Conservation (phyloP, 2,888 invertebrate genomes). For the Ommatoiulus sabulosus region DNA sequence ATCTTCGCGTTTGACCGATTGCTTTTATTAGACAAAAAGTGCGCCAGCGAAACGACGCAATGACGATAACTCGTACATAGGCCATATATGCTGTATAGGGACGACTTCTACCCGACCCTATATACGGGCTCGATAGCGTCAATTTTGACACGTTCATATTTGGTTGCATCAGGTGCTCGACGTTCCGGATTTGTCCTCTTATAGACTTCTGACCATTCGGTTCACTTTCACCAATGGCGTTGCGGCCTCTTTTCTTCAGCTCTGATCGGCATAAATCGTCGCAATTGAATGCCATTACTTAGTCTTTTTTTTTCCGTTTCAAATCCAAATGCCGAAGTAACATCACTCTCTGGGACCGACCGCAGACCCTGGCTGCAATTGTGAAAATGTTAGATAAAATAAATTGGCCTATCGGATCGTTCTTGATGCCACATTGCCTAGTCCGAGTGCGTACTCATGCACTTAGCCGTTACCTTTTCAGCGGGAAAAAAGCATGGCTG, state of each 20-base stretch:
- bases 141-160: no score
- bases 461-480: constrained; percentile 18
- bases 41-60: no score
- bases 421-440: constrained; percentile 13
- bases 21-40: not conserved
- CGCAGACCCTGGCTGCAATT: constrained; percentile 5
- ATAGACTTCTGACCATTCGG: not conserved
- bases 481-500: constrained; percentile 20
- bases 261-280: not conserved
- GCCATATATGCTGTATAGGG: not conserved
- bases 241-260: not conserved
- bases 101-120: not conserved
- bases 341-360: not conserved
- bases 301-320: not conserved
- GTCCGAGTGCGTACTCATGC: not conserved
- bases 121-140: not conserved
- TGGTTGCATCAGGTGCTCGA: not conserved
- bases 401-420: constrained; percentile 33
- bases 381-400: constrained; percentile 24
- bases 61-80: not conserved
- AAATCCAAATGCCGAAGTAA: constrained; percentile 7
- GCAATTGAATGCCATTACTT: not conserved
- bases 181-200: not conserved
- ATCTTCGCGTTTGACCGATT: constrained; percentile 6
- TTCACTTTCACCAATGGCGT: not conserved